Conservation (phyloP, 2,797 vertebrate species). For the Pangasius mekongensis region DNA sequence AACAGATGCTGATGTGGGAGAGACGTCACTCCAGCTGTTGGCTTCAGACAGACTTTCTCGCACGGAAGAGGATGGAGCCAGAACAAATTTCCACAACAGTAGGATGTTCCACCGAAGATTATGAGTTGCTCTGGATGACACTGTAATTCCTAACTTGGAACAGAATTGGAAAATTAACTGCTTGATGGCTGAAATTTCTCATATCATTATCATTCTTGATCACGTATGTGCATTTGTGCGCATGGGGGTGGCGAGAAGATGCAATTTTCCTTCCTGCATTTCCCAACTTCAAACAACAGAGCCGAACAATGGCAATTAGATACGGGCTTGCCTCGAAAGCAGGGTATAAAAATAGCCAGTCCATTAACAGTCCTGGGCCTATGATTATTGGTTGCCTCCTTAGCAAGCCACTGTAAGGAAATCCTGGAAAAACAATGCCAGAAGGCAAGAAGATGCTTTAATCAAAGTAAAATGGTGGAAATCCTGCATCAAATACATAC, state of each 20-base stretch:
- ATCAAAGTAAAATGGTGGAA: conserved; percentile 43
- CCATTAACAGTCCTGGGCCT: conserved; percentile 25
- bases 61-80: not conserved
- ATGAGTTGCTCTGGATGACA: not conserved
- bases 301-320: conserved; percentile 40
- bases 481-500: conserved; percentile 34
- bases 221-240: conserved; percentile 6
- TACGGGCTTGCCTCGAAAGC: not conserved
- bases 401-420: conserved; percentile 29
- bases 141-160: not conserved
- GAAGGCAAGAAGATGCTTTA: conserved; percentile 31
- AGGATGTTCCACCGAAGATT: conserved; percentile 18
- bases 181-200: not conserved
- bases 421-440: conserved; percentile 26
- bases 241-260: not conserved
- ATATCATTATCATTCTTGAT: not conserved
- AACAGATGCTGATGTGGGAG: conserved; percentile 48
- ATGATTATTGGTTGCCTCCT: conserved; percentile 32
- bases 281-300: conserved; percentile 25
- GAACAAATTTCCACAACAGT: conserved; percentile 21
- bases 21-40: conserved; percentile 49
- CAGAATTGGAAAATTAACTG: not conserved
- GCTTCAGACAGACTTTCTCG: conserved; percentile 5
- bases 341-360: conserved; percentile 14
- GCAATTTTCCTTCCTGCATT: conserved; percentile 36